Percentiles rank a stretch among this genome's conserved stretches.
These are phyloP conservation scores for Synanthedon vespiformis DNA, from an alignment of 2,888 invertebrate genomes.

Conservation along the genomic window DNA sequence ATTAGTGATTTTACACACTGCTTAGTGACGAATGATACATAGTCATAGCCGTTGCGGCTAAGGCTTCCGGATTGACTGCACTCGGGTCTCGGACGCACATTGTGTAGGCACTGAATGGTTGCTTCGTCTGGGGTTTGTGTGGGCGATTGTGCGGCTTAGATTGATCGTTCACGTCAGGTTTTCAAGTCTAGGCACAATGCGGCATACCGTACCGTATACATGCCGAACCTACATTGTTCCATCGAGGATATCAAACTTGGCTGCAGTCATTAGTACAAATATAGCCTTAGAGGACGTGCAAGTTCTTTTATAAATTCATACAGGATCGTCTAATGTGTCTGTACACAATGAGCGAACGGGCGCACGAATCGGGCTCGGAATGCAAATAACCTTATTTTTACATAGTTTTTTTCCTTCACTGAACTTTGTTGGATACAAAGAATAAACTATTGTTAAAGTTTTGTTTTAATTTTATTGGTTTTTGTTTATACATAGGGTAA, in stretches of 20 bases:
- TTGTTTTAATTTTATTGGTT: background rate
- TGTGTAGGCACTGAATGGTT: no score
- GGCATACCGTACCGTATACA: no score
- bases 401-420: conserved; percentile 23
- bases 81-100: no score
- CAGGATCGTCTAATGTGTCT: conserved; percentile 22
- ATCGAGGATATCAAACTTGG: background rate
- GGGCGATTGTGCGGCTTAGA: no score
- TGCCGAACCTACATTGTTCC: background rate
- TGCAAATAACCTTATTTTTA: conserved; percentile 30
- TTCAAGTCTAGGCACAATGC: no score
- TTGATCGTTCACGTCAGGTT: no score
- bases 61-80: no score
- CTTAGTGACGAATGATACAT: no score
- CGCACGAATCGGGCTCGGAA: conserved; percentile 13
- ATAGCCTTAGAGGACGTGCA: background rate
- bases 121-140: no score
- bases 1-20: no score
- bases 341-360: conserved; percentile 18
- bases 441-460: background rate
- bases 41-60: no score
- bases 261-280: background rate
- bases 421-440: conserved; percentile 8
- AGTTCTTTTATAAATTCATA: conserved; percentile 21
- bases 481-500: background rate